Conservation (phyloP, 2,888 invertebrate species). For the Xylota segnis region DNA sequence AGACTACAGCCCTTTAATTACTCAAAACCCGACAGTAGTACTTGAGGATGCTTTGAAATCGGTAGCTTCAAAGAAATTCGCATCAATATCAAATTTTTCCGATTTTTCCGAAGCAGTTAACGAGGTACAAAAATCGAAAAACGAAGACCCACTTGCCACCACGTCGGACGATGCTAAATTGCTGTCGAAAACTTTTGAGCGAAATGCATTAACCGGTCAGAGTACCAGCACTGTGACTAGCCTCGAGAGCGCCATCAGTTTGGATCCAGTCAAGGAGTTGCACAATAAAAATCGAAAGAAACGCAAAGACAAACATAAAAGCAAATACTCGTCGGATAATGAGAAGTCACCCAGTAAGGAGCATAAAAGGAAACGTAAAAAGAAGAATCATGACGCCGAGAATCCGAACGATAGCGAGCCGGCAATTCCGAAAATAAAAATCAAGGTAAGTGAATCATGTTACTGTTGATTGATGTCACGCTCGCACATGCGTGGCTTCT, state of each 20-base stretch:
- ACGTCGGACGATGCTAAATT: conserved; percentile 61
- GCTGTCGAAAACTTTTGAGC: conserved; percentile 58
- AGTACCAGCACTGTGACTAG: conserved; percentile 70
- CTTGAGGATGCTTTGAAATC: conserved; percentile 70
- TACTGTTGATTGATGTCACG: conserved; percentile 14
- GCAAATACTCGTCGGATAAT: conserved; percentile 86
- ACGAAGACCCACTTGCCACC: conserved; percentile 37
- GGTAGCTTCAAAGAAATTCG: conserved; percentile 54
- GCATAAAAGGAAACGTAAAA: conserved; percentile 92
- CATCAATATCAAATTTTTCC: conserved; percentile 65
- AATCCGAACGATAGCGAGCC: conserved; percentile 83
- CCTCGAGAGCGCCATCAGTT: conserved; percentile 78
- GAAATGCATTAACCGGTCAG: conserved; percentile 62
- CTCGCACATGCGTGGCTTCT: no score
- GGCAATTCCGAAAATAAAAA: conserved; percentile 90
- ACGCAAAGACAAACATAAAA: conserved; percentile 91
- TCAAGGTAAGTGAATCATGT: conserved; percentile 87
- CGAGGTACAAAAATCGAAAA: conserved; percentile 53
- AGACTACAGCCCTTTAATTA: conserved; percentile 60
- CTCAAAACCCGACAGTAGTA: conserved; percentile 68
- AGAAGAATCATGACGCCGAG: conserved; percentile 88
- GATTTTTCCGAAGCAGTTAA: conserved; percentile 64
- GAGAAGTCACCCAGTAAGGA: conserved; percentile 89
- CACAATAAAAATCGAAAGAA: conserved; percentile 88
- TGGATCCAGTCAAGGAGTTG: conserved; percentile 78